These are phyloP conservation scores for Sternotherus odoratus DNA, from an alignment of 2,797 vertebrate species.

Conservation along the genomic window DNA sequence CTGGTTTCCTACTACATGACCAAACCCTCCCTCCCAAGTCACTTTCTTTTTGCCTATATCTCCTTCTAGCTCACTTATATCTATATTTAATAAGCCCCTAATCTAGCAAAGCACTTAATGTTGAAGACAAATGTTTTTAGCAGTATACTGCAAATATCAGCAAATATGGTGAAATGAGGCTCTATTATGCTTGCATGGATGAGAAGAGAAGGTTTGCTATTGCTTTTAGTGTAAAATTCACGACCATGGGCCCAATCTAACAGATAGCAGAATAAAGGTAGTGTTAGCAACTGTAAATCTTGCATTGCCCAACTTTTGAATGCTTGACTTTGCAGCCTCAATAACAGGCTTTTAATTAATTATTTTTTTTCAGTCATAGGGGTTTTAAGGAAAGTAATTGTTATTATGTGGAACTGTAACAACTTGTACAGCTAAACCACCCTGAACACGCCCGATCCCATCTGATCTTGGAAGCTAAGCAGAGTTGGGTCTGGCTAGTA, in stretches of 20 bases:
- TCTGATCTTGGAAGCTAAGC: too few species aligned
- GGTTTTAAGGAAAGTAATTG: neutral
- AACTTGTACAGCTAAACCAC: too few species aligned
- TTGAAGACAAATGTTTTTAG: neutral
- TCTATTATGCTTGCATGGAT: neutral
- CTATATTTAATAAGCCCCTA: neutral
- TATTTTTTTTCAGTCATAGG: neutral
- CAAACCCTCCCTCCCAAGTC: neutral
- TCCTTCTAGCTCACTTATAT: neutral
- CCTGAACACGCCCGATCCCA: too few species aligned
- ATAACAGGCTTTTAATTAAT: neutral
- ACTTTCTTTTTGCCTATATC: neutral
- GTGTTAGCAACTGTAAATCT: neutral
- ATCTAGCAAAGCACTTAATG: neutral
- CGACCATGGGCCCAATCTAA: neutral
- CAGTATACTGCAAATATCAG: neutral
- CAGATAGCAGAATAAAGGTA: neutral
- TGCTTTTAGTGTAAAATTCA: neutral
- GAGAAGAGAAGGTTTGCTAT: neutral
- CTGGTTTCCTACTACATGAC: neutral
- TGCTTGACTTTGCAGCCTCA: neutral
- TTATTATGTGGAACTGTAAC: neutral
- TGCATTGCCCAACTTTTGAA: neutral
- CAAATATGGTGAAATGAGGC: neutral
- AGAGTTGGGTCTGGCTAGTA: too few species aligned